Evolutionary conservation across 2,888 invertebrate species (phyloP).

Genomic region (Chironomus riparius): DNA sequence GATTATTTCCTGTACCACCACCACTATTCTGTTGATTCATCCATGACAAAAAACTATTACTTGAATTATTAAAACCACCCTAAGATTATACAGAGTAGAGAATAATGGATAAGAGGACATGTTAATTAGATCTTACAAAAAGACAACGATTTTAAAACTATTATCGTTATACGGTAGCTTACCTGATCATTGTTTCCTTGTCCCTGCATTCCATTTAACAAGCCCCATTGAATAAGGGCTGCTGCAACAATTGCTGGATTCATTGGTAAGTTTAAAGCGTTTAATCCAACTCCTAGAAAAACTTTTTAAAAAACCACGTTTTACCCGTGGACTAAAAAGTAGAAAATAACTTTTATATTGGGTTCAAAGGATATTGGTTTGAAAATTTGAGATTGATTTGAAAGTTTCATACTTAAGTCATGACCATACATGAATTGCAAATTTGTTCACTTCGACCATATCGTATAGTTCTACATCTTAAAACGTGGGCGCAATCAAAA

Average conservation of each 20-base stretch:
- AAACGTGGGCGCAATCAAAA: too few species aligned
- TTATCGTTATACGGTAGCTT: neutral
- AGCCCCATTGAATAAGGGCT: slow-evolving; percentile 68
- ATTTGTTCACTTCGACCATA: too few species aligned
- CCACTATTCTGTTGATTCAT: slow-evolving; percentile 25
- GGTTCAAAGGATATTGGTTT: too few species aligned
- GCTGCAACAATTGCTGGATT: slow-evolving; percentile 83
- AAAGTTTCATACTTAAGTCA: too few species aligned
- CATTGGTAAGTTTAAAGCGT: slow-evolving; percentile 70
- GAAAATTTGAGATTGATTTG: too few species aligned
- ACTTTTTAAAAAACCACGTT: too few species aligned
- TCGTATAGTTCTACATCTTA: too few species aligned
- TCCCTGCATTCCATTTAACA: slow-evolving; percentile 65
- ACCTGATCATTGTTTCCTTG: slow-evolving; percentile 43
- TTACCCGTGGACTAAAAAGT: too few species aligned
- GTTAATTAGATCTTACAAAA: neutral
- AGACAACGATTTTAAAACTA: neutral
- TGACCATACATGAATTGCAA: too few species aligned
- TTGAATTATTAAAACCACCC: slow-evolving; percentile 21
- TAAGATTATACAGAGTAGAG: neutral
- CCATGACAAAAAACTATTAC: slow-evolving; percentile 22
- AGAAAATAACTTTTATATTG: too few species aligned
- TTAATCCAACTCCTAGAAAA: slow-evolving; percentile 46
- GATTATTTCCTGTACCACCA: slow-evolving; percentile 20
- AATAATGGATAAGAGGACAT: neutral